These are phyloP conservation scores for Acleris holmiana DNA, from an alignment of 2,888 invertebrate genomes.

Conservation along the genomic window DNA sequence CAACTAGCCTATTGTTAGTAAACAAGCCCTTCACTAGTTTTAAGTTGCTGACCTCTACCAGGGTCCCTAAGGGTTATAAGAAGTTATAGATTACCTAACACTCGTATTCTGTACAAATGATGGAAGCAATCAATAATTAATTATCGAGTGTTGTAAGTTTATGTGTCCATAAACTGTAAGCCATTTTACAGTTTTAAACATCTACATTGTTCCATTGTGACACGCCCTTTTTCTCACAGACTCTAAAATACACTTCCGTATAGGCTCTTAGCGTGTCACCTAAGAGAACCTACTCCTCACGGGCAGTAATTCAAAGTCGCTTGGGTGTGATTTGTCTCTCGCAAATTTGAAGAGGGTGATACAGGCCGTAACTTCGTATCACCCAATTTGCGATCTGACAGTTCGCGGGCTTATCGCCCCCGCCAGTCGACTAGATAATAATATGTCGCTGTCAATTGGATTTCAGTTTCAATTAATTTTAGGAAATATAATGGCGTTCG, in stretches of 20 bases:
- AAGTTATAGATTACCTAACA: too few species aligned
- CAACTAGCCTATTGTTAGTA: too few species aligned
- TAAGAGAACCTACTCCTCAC: neutral
- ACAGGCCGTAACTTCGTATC: slow-evolving; percentile 21
- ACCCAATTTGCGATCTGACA: slow-evolving; percentile 38
- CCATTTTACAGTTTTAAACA: too few species aligned
- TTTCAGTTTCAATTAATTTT: slow-evolving; percentile 13
- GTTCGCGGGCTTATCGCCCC: slow-evolving; percentile 26
- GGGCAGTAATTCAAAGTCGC: slow-evolving; percentile 12
- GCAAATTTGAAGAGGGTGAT: slow-evolving; percentile 30
- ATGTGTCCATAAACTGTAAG: too few species aligned
- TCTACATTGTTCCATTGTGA: neutral
- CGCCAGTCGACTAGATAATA: neutral
- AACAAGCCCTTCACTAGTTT: too few species aligned
- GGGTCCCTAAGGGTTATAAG: too few species aligned
- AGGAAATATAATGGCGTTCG: too few species aligned
- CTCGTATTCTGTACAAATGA: too few species aligned
- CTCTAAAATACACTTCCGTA: neutral
- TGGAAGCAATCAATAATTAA: too few species aligned
- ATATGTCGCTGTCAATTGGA: neutral
- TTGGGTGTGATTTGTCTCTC: slow-evolving; percentile 37
- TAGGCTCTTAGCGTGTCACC: neutral
- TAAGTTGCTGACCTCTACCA: too few species aligned
- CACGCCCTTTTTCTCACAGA: neutral
- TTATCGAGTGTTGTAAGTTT: too few species aligned